Base-by-base conservation (phyloP, 2,113 vertebrate genomes). In the Rhinolophus sinicus region DNA sequence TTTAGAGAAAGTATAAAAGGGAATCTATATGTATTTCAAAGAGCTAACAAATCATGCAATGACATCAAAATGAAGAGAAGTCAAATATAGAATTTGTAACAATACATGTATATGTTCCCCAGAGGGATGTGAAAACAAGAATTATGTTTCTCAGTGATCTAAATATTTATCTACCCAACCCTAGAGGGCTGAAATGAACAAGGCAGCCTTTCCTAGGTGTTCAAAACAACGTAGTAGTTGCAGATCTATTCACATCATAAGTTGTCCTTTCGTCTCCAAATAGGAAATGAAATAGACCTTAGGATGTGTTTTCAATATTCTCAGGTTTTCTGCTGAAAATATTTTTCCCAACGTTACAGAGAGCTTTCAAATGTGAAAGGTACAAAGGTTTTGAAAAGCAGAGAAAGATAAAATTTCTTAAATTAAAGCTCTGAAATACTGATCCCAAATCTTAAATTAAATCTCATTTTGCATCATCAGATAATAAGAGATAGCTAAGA, bases 361-460 rank as follows among this genome's bases (percentile, higher is more conserved):
- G 38, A 72, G 30, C 26, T 76, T 96, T 96, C 58, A 94, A 30
- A 92, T 40, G 24, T 44, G 78, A 97, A 15, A 83, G 13, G 19
- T 69, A 69, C 58, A 93, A 89, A 85, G 24, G 16, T 90, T 93
- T 81, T 89, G 58, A 87, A 93, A 86, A 73, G 30, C 47, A 86
- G n/a, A 92, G 24, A 44, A 50, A 96, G 88, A 94, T 91, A 97
- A 95, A 86, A 67, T 56, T 96, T 88, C 44, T 89, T 73, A 89
- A 94, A 91, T 93, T 72, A 96, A 72, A 83, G n/a, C 15, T 89
- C 64, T 56, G 65, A 86, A 88, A 95, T 26, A 38, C 8, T 65
- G 65, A 88, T 65, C n/a, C 52, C 30, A 38, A 65, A 93, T 91
- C 86, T 96, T 82, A 96, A 93, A 97, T 94, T 85, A 93, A 95